Conservation (phyloP, 2,888 invertebrate genomes). For the Psococerastis gibbosa region DNA sequence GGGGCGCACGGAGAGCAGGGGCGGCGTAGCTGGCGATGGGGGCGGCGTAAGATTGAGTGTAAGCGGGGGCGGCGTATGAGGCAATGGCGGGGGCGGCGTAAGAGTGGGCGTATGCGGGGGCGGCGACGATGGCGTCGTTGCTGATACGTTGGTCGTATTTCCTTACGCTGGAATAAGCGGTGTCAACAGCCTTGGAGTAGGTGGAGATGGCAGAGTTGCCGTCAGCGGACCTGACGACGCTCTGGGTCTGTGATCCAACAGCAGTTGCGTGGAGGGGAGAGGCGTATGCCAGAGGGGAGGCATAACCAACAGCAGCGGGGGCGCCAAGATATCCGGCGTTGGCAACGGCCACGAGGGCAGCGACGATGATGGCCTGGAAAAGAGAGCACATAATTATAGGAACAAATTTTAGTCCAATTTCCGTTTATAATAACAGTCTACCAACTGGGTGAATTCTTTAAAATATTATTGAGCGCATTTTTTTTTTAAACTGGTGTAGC, state of each 20-base stretch:
- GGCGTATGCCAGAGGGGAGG: conserved; percentile 34
- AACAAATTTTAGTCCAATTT: no score
- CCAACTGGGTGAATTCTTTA: no score
- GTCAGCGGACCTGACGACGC: conserved; percentile 40
- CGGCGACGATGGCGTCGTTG: conserved; percentile 35
- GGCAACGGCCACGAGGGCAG: conserved; percentile 21
- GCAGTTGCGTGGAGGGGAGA: conserved; percentile 22
- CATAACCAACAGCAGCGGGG: conserved; percentile 30
- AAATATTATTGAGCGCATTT: no score
- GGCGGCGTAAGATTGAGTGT: conserved; percentile 22
- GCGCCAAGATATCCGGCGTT: conserved; percentile 21
- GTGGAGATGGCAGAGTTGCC: conserved; percentile 47
- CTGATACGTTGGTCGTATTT: conserved; percentile 50
- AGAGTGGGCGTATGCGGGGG: conserved; percentile 23
- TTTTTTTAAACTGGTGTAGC: no score
- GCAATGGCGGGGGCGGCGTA: conserved; percentile 23
- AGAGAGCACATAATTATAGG: no score
- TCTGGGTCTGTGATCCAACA: conserved; percentile 37
- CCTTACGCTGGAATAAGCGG: conserved; percentile 50
- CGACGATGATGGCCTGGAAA: conserved; percentile 20
- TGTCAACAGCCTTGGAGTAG: conserved; percentile 47
- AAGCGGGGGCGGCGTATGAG: no score
- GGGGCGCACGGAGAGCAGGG: conserved; percentile 12
- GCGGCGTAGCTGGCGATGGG: conserved; percentile 15
- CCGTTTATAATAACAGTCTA: no score